Percentiles rank a stretch among this genome's conserved stretches.
Conservation (phyloP, 1,140 invertebrate species). For the Scaptodrosophila lebanonensis region DNA sequence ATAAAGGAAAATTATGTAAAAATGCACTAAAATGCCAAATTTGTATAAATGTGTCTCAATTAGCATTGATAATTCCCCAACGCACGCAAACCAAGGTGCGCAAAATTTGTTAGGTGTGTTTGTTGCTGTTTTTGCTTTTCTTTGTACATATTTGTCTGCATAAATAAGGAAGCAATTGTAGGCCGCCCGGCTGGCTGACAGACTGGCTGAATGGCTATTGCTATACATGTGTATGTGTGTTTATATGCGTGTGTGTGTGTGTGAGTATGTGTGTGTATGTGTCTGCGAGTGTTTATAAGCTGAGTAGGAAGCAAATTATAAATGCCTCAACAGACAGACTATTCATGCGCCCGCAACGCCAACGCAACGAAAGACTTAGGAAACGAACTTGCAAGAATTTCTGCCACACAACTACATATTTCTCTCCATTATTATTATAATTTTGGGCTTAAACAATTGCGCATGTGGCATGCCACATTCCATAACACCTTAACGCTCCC, state of each 20-base stretch:
- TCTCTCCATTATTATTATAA: constrained; percentile 3
- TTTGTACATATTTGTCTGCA: constrained; percentile 31
- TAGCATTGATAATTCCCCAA: too few species aligned
- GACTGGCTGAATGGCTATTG: too few species aligned
- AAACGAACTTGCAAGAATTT: constrained; percentile 39
- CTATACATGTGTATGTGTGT: too few species aligned
- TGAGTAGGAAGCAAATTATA: constrained; percentile 46
- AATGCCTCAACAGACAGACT: constrained; percentile 35
- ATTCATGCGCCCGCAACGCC: constrained; percentile 48
- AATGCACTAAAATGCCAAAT: too few species aligned
- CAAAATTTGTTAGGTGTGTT: too few species aligned
- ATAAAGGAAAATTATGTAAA: too few species aligned
- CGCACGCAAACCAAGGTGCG: too few species aligned
- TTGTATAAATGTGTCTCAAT: too few species aligned
- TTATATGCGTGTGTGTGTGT: too few species aligned
- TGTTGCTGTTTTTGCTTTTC: too few species aligned
- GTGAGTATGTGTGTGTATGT: too few species aligned
- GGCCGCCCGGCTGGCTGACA: constrained; percentile 28
- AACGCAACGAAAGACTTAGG: constrained; percentile 47
- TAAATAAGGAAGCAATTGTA: constrained; percentile 62
- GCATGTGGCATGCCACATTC: constrained; percentile 5
- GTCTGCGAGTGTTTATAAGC: too few species aligned
- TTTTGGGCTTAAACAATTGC: constrained; percentile 3
- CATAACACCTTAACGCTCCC: neutral
- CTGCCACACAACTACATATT: constrained; percentile 13